These are phyloP conservation scores for Micrasema minimum DNA, from an alignment of 1,140 invertebrate genomes.

Conservation along the genomic window DNA sequence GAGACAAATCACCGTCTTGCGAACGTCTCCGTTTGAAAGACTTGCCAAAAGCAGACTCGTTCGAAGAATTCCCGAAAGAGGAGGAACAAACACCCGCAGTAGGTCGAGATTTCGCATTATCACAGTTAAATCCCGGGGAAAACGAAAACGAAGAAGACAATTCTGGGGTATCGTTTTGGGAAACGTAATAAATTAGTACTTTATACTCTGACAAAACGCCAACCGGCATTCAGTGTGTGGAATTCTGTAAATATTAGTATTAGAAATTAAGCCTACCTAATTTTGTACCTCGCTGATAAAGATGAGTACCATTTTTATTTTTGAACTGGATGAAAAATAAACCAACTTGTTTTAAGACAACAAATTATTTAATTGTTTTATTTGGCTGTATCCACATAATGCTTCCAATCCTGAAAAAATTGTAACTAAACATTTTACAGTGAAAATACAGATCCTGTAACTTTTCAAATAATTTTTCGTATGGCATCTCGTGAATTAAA, in stretches of 20 bases:
- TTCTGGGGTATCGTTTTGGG: slow-evolving; percentile 41
- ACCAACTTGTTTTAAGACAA: slow-evolving; percentile 50
- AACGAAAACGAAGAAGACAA: slow-evolving; percentile 33
- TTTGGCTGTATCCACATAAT: slow-evolving; percentile 25
- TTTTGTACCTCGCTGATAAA: slow-evolving; percentile 27
- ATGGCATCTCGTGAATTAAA: no score
- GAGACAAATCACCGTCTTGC: slow-evolving; percentile 54
- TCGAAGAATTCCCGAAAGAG: slow-evolving; percentile 55
- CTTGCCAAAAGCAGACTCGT: slow-evolving; percentile 58
- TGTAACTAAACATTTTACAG: no score
- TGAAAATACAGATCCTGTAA: no score
- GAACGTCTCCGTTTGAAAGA: slow-evolving; percentile 56
- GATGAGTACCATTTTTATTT: slow-evolving; percentile 6
- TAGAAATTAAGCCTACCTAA: slow-evolving; percentile 27
- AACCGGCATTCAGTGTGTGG: neutral
- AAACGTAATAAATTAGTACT: neutral
- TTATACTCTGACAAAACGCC: slow-evolving; percentile 3
- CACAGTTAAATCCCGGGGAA: slow-evolving; percentile 14
- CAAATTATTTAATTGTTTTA: slow-evolving; percentile 41
- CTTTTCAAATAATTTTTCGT: no score
- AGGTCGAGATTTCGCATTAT: slow-evolving; percentile 9
- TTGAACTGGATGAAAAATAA: slow-evolving; percentile 42
- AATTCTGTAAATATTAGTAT: slow-evolving; percentile 7
- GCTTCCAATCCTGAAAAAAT: slow-evolving; percentile 6
- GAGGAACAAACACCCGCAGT: neutral